phyloP scores from a whole-genome alignment of 2,797 vertebrate species.

The Falco naumanni region DNA sequence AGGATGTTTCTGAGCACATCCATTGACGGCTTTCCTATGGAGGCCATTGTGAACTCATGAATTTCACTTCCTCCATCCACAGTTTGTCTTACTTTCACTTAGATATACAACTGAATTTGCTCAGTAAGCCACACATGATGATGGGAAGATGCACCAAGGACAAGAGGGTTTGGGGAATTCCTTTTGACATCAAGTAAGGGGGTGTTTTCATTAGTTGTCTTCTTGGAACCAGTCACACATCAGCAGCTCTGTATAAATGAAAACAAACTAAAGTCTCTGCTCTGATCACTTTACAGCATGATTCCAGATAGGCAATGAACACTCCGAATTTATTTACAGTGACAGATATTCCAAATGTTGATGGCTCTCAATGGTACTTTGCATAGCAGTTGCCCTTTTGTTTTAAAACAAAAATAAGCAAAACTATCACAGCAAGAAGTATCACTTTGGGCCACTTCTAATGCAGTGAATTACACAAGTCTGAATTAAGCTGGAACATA shows the following conservation, averaged over 20 bases:
- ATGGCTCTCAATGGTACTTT: background rate
- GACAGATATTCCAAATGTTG: background rate
- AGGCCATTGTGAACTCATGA: background rate
- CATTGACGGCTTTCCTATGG: accelerated
- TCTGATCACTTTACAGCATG: background rate
- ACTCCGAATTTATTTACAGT: background rate
- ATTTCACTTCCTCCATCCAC: background rate
- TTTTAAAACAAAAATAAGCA: background rate
- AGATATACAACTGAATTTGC: accelerated
- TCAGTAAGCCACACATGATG: background rate
- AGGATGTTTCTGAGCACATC: background rate
- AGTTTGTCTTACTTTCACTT: background rate
- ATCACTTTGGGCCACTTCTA: slow-evolving; percentile 21
- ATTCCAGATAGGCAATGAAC: background rate
- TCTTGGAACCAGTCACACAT: background rate
- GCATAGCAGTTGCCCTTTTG: background rate
- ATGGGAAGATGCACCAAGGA: background rate
- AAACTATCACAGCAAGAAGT: background rate
- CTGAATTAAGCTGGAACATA: background rate
- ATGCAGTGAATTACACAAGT: background rate
- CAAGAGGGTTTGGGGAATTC: background rate
- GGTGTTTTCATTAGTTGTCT: background rate
- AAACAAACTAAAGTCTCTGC: background rate
- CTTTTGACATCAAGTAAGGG: background rate
- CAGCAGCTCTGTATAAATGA: background rate